Conservation (phyloP, 2,888 invertebrate species). For the Seira musarum region DNA sequence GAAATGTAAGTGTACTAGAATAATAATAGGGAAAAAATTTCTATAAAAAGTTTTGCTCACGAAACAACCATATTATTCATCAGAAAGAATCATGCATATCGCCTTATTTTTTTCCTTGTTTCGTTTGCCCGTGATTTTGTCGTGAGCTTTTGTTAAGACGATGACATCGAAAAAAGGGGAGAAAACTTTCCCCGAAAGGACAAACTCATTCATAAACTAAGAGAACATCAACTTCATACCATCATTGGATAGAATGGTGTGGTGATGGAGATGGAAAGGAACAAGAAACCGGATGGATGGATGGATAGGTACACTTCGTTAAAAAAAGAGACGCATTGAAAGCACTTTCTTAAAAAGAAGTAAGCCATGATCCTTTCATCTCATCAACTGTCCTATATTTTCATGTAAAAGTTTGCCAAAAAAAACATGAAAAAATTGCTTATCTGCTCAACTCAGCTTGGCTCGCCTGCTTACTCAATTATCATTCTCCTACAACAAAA, state of each 20-base stretch:
- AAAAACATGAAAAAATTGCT: neutral
- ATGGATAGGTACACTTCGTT: conserved; percentile 21
- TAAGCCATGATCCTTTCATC: conserved; percentile 19
- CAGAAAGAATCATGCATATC: conserved; percentile 4
- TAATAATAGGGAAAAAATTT: conserved; percentile 1
- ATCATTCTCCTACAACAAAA: conserved; percentile 16
- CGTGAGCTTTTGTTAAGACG: conserved; percentile 33
- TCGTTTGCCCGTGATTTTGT: conserved; percentile 6
- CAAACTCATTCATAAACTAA: neutral
- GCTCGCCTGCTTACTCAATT: conserved; percentile 21
- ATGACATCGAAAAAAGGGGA: conserved; percentile 7
- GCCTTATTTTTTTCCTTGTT: neutral
- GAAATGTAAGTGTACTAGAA: conserved; percentile 8
- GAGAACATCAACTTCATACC: conserved; percentile 9
- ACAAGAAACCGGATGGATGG: conserved; percentile 8
- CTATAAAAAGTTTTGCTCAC: conserved; percentile 26
- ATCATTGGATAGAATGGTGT: neutral
- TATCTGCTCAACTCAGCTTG: neutral
- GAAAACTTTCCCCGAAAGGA: conserved; percentile 30
- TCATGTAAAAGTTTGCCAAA: conserved; percentile 14
- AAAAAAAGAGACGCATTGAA: neutral
- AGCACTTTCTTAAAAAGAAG: conserved; percentile 11
- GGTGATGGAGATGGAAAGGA: neutral
- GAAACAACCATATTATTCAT: conserved; percentile 23
- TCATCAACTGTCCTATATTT: conserved; percentile 22